These are phyloP conservation scores for Theodoxus fluviatilis DNA, from an alignment of 2,888 invertebrate genomes.

Conservation along the genomic window DNA sequence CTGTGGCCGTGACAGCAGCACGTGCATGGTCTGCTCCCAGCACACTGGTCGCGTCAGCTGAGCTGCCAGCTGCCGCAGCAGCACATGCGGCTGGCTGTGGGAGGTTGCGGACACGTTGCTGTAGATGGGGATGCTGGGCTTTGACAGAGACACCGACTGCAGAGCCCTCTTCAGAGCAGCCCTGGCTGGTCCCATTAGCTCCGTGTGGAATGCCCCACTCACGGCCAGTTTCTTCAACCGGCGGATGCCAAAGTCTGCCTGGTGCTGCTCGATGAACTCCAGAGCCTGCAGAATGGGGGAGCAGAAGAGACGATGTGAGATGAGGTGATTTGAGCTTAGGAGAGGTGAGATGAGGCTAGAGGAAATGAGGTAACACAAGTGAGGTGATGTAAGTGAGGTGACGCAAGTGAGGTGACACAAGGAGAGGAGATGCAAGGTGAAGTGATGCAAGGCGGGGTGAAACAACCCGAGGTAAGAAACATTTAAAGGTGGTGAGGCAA, in stretches of 20 bases:
- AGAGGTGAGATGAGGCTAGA: no score
- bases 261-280: constrained; percentile 76
- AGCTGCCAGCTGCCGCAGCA: constrained; percentile 40
- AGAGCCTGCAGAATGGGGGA: constrained; percentile 73
- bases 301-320: no score
- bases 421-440: no score
- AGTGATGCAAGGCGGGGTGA: no score
- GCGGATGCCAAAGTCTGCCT: constrained; percentile 71
- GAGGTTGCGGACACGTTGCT: constrained; percentile 76
- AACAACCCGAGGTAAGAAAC: no score
- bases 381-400: no score
- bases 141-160: constrained; percentile 69
- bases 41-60: constrained; percentile 59
- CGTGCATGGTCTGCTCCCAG: constrained; percentile 92
- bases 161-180: constrained; percentile 74
- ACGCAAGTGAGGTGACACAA: no score
- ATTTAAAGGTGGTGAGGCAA: no score
- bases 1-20: constrained; percentile 71
- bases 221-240: constrained; percentile 77
- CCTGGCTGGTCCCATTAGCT: constrained; percentile 78
- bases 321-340: no score
- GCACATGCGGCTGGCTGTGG: constrained; percentile 65
- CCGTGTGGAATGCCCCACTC: constrained; percentile 86
- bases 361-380: no score
- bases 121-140: constrained; percentile 75